phyloP scores from a whole-genome alignment of 2,797 vertebrate species.

The Ctenopoma kingsleyae region DNA sequence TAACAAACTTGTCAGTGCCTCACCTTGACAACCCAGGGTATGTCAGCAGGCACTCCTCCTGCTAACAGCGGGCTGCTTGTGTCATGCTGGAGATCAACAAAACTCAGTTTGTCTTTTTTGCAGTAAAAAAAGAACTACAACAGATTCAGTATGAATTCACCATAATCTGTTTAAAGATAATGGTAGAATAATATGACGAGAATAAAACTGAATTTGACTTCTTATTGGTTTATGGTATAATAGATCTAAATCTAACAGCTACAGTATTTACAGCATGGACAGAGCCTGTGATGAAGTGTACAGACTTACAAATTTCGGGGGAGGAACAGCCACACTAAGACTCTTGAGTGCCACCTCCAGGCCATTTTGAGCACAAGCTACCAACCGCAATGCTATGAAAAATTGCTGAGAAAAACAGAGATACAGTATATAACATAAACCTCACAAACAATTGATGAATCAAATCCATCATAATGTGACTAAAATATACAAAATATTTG shows the following conservation, averaged over 20 bases:
- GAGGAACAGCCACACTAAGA: constrained; percentile 91
- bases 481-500: neutral
- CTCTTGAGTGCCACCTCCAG: constrained; percentile 93
- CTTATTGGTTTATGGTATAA: no score
- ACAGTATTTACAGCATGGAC: neutral
- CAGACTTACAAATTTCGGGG: constrained; percentile 96
- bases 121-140: neutral
- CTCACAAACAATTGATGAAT: neutral
- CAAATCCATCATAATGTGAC: neutral
- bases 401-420: constrained; percentile 89
- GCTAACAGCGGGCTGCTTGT: constrained; percentile 90
- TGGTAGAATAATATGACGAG: neutral
- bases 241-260: no score
- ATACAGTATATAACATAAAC: neutral
- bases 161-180: neutral
- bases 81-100: constrained; percentile 87
- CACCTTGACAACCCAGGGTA: constrained; percentile 96
- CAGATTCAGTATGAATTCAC: neutral
- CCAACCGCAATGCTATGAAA: constrained; percentile 94
- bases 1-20: constrained; percentile 29
- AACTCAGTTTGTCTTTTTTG: constrained; percentile 12
- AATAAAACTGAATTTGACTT: neutral
- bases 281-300: neutral
- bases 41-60: constrained; percentile 83
- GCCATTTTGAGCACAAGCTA: constrained; percentile 98